Conservation (phyloP, 2,797 vertebrate species). For the Sebastes kiyomatsui region DNA sequence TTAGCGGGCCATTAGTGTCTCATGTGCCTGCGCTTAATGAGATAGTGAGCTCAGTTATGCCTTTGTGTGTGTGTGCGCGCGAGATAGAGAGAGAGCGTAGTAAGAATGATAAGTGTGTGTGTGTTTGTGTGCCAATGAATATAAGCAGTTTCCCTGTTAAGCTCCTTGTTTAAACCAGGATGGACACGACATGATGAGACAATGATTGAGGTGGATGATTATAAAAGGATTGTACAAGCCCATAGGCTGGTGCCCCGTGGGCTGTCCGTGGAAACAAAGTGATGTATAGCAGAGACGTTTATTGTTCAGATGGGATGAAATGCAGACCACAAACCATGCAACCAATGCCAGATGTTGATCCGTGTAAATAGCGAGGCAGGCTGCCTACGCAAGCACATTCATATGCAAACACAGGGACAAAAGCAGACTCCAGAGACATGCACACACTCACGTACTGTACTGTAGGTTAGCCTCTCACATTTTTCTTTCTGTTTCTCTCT, state of each 20-base stretch:
- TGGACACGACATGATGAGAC: conserved; percentile 39
- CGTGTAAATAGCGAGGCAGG: conserved; percentile 50
- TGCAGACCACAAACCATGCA: conserved; percentile 65
- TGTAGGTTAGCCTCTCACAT: conserved; percentile 22
- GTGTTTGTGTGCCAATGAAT: conserved; percentile 12
- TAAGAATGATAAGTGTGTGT: background rate
- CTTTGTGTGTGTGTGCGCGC: background rate
- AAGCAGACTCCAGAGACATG: conserved; percentile 26
- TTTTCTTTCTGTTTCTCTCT: conserved; percentile 13
- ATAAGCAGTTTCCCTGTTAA: conserved; percentile 36
- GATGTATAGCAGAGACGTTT: conserved; percentile 60
- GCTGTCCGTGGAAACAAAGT: conserved; percentile 46
- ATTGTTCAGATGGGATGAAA: conserved; percentile 68
- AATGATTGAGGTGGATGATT: conserved; percentile 45
- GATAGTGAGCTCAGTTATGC: conserved; percentile 42
- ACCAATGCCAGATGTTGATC: conserved; percentile 72
- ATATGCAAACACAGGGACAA: conserved; percentile 45
- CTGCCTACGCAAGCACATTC: conserved; percentile 59
- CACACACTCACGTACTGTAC: background rate
- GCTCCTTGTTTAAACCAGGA: conserved; percentile 32
- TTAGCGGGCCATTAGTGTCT: conserved; percentile 49
- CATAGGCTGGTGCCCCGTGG: conserved; percentile 33
- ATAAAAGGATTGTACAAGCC: conserved; percentile 27
- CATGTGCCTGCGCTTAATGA: conserved; percentile 52
- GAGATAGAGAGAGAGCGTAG: background rate